A percentile compares a stretch with the other conserved stretches of the same genome.
These are phyloP conservation scores for Montipora efflorescens DNA, from an alignment of 64 coral and sea anemone species.

Conservation along the genomic window DNA sequence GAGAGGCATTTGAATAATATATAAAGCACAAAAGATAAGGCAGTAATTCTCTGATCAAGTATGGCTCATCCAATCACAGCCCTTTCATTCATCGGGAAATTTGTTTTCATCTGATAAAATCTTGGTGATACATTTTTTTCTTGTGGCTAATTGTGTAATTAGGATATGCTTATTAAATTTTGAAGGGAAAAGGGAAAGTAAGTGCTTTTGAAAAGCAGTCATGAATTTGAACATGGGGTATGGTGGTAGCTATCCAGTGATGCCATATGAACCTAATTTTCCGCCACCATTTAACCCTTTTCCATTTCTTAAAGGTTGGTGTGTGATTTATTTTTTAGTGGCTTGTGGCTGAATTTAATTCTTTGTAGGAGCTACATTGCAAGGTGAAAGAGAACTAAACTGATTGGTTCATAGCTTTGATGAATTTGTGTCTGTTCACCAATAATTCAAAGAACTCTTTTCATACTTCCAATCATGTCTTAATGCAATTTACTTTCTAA, in stretches of 20 bases:
- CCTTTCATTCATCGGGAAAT: neutral
- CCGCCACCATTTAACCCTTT: slow-evolving; percentile 73
- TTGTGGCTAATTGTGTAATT: slow-evolving; percentile 73
- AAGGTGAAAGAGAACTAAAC: slow-evolving; percentile 29
- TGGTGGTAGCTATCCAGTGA: slow-evolving; percentile 57
- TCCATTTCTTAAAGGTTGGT: slow-evolving; percentile 82
- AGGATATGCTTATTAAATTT: slow-evolving; percentile 76
- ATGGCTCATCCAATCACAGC: slow-evolving; percentile 48
- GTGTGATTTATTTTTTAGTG: slow-evolving; percentile 25
- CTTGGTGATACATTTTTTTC: slow-evolving; percentile 53
- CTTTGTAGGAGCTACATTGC: slow-evolving; percentile 16
- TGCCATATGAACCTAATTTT: slow-evolving; percentile 77
- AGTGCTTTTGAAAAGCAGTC: slow-evolving; percentile 37
- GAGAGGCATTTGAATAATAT: slow-evolving; percentile 5
- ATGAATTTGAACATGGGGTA: slow-evolving; percentile 92
- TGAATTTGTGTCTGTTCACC: slow-evolving; percentile 80
- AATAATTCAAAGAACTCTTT: slow-evolving; percentile 86
- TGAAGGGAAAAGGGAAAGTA: slow-evolving; percentile 50
- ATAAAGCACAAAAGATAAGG: slow-evolving; percentile 28
- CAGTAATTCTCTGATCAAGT: neutral
- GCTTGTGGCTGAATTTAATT: slow-evolving; percentile 50
- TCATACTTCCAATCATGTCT: slow-evolving; percentile 83
- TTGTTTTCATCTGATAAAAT: slow-evolving; percentile 57
- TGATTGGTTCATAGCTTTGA: slow-evolving; percentile 81
- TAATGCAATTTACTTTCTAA: slow-evolving; percentile 79